These are phyloP conservation scores for Cynodonichthys magdalenae DNA, from an alignment of 2,797 vertebrate species.

Conservation along the genomic window DNA sequence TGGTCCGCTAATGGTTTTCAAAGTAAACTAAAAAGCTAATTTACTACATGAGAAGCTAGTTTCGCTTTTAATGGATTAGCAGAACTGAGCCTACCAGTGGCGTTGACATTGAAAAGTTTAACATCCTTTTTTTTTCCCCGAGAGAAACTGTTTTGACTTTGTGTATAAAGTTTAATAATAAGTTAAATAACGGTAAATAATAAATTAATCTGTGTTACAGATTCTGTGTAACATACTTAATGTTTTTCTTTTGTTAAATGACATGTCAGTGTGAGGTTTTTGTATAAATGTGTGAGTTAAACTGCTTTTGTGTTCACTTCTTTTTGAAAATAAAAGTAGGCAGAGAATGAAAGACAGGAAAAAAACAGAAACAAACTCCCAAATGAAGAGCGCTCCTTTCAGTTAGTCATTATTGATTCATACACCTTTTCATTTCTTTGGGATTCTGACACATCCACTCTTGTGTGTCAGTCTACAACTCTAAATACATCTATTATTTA, in stretches of 20 bases:
- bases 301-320: slow-evolving; percentile 9
- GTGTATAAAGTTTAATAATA: slow-evolving; percentile 24
- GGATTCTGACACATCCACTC: slow-evolving; percentile 33
- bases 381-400: neutral
- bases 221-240: slow-evolving; percentile 29
- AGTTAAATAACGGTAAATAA: too few species aligned
- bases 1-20: too few species aligned
- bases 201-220: too few species aligned
- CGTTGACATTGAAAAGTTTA: slow-evolving; percentile 5
- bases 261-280: slow-evolving; percentile 5
- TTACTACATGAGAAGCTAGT: too few species aligned
- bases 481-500: slow-evolving; percentile 70
- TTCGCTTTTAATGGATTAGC: too few species aligned
- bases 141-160: slow-evolving; percentile 11
- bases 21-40: too few species aligned
- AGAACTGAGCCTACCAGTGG: too few species aligned
- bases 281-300: slow-evolving; percentile 18
- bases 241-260: slow-evolving; percentile 23
- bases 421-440: slow-evolving; percentile 41
- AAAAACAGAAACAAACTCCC: neutral
- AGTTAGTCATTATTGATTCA: slow-evolving; percentile 43
- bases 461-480: slow-evolving; percentile 38
- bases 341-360: slow-evolving; percentile 1
- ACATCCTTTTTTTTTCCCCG: neutral
- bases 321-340: slow-evolving; percentile 17